Conservation (phyloP, 2,113 vertebrate genomes). For the Meles meles region DNA sequence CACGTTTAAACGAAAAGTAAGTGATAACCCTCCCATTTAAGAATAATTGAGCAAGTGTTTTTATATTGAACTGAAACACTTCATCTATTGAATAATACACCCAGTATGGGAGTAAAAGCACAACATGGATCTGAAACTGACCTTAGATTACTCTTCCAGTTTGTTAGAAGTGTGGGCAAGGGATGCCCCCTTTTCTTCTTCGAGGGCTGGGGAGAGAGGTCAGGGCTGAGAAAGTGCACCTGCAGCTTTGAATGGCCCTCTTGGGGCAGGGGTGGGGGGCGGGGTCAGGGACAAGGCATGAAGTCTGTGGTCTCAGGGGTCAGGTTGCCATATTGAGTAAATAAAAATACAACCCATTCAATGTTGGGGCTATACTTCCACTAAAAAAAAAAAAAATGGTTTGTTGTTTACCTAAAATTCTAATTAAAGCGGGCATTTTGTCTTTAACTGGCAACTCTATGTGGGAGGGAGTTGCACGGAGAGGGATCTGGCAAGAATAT, state of each 20-base stretch:
- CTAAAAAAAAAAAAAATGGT: neutral
- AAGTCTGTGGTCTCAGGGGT: neutral
- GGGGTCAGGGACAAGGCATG: neutral
- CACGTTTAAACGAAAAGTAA: constrained; percentile 29
- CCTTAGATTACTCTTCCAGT: neutral
- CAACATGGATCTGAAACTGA: neutral
- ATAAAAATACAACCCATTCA: neutral
- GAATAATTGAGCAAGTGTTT: neutral
- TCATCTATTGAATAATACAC: constrained; percentile 31
- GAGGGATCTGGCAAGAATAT: neutral
- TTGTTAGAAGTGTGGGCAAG: neutral
- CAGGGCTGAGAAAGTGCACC: neutral
- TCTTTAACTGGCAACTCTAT: neutral
- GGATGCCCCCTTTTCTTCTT: neutral
- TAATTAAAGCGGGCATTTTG: neutral
- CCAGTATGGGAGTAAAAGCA: neutral
- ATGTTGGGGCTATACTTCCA: neutral
- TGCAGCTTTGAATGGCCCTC: neutral
- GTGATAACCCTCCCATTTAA: neutral
- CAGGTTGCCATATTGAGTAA: neutral
- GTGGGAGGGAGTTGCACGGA: neutral
- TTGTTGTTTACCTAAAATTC: neutral
- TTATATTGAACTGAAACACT: neutral
- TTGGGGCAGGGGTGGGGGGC: accelerated
- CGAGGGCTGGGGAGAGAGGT: neutral